Evolutionary conservation across 2,888 invertebrate genomes (phyloP), one percentile per base, ranked within the genome.

Genomic region (Heteromyza rotundicornis): DNA sequence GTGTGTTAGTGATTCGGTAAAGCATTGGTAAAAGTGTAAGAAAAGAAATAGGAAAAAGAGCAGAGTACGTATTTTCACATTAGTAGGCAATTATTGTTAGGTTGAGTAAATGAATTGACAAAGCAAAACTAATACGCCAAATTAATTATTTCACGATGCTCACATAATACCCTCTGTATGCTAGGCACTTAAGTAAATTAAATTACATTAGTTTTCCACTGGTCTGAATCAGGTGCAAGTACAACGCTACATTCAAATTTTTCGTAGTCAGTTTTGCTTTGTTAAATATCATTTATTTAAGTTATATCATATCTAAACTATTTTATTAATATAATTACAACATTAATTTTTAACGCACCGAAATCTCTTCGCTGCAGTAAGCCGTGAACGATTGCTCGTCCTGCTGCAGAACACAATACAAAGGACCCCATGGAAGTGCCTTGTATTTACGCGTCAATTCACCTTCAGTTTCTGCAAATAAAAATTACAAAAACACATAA

Each of bases 311-410:
- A 36, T 36, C 16, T 36, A 36, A 36, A n/a, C n/a, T n/a, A 40
- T 35, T 27, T 36, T 56, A 51, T 44, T 2, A 44, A 16, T n/a
- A 36, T 36, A 36, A 14, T 47, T n/a, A 17, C 2, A 47, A 47
- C 12, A 47, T 19, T 47, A 14, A 8, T 16, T 23, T 2, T 64
- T 19, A 36, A 86, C 88, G 88, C 78, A 89, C 89, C 81, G 89
- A 88, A 84, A 91, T 88, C 82, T 91, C 90, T 81, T 91, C 90
- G 75, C 88, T 89, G 70, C 89, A 86, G 81, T 90, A 90, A 62
- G 89, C 88, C 19, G 89, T 89, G 74, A 90, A 87, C 51, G 89
- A 88, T 77, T 88, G 88, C 73, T 89, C 89, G 77, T 89, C 89
- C 80, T 90, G 89, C 60, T 89, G 86, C 60, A 91, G 85, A 27